A percentile compares a stretch with the other conserved stretches of the same genome.
phyloP scores from a whole-genome alignment of 2,797 vertebrate species.

The Brotula barbata region DNA sequence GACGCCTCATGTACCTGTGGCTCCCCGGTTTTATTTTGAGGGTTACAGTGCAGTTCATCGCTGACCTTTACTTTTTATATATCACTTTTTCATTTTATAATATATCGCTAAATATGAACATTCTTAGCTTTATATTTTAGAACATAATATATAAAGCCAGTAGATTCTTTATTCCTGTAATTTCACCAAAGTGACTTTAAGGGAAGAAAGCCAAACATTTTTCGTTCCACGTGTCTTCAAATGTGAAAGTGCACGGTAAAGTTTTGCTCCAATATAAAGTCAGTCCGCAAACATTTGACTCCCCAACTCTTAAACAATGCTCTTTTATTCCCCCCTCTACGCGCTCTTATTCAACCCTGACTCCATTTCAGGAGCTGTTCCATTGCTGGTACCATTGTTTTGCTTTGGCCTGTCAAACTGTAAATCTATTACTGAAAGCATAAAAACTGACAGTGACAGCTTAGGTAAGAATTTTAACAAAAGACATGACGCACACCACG shows the following conservation, averaged over 20 bases:
- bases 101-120: too few relatives aligned
- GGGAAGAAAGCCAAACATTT: too few relatives aligned
- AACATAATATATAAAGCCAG: too few relatives aligned
- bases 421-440: constrained; percentile 21
- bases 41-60: constrained; percentile 29
- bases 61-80: constrained; percentile 28
- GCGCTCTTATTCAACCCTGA: constrained; percentile 17
- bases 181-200: too few relatives aligned
- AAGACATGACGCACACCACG: constrained; percentile 12
- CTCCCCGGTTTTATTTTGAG: neutral
- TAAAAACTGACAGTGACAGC: constrained; percentile 8
- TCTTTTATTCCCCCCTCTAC: constrained; percentile 17
- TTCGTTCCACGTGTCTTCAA: too few relatives aligned
- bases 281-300: neutral
- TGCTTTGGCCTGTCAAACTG: constrained; percentile 9
- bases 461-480: constrained; percentile 28
- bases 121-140: neutral
- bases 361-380: constrained; percentile 19
- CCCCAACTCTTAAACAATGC: neutral
- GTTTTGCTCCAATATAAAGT: neutral
- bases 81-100: too few relatives aligned
- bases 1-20: neutral
- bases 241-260: neutral
- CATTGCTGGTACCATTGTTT: constrained; percentile 36
- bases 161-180: neutral